A percentile compares a stretch with the other conserved stretches of the same genome.
phyloP scores from a whole-genome alignment of 2,888 invertebrate genomes.

The Trachelus troglodyta region DNA sequence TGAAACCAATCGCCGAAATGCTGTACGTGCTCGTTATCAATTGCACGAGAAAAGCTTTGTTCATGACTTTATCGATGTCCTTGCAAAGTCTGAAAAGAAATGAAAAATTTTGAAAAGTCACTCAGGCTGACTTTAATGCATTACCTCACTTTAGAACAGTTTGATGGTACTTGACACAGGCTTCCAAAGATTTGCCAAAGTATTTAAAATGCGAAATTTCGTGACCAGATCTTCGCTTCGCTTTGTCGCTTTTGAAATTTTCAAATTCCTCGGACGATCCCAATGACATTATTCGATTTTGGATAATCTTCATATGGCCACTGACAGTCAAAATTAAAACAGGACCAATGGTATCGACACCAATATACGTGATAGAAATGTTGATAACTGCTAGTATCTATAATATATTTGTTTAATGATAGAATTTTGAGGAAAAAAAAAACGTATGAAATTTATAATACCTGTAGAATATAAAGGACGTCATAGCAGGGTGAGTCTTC shows the following conservation, averaged over 20 bases:
- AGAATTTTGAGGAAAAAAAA: too few species aligned
- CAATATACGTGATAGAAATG: conserved; percentile 32
- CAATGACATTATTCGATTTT: conserved; percentile 8
- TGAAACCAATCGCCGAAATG: conserved; percentile 41
- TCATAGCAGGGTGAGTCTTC: conserved; percentile 39
- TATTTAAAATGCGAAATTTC: too few species aligned
- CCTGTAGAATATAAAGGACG: conserved; percentile 30
- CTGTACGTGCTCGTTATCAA: conserved; percentile 40
- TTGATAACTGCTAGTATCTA: conserved; percentile 14
- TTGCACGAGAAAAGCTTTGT: conserved; percentile 33
- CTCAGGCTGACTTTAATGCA: not conserved
- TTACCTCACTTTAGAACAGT: conserved; percentile 32
- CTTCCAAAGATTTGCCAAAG: conserved; percentile 8
- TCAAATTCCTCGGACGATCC: too few species aligned
- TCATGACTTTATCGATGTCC: conserved; percentile 33
- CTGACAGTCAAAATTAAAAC: conserved; percentile 32
- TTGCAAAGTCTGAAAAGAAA: conserved; percentile 27
- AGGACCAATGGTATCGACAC: conserved; percentile 35
- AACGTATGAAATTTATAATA: conserved; percentile 8
- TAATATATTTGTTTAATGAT: too few species aligned
- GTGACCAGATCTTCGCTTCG: too few species aligned
- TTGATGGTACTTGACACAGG: conserved; percentile 29
- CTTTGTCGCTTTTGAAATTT: too few species aligned
- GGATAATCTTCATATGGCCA: conserved; percentile 36
- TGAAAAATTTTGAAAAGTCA: too few species aligned